Conservation (phyloP, 2,797 vertebrate genomes). For the Mastacembelus armatus region DNA sequence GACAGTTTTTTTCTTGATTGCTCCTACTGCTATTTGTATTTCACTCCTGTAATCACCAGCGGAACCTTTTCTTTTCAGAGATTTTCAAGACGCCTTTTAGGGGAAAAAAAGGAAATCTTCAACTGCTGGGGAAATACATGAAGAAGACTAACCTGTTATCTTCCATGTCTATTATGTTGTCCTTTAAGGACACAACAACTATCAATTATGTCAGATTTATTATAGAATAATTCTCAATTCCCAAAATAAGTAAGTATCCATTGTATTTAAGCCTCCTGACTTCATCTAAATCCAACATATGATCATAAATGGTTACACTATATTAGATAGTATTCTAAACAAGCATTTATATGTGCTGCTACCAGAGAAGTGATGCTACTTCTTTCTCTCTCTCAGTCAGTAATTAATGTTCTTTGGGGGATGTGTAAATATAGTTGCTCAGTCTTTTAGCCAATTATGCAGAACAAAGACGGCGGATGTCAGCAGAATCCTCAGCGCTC, state of each 20-base stretch:
- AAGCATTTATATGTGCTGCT: conserved; percentile 56
- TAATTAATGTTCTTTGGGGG: conserved; percentile 83
- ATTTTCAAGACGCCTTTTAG: not conserved
- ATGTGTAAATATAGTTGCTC: conserved; percentile 84
- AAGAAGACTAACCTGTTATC: not conserved
- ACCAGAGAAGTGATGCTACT: conserved; percentile 55
- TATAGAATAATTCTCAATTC: conserved; percentile 2
- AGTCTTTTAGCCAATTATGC: conserved; percentile 83
- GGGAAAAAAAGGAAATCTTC: not conserved
- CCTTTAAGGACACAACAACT: not conserved
- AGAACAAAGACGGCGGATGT: conserved; percentile 83
- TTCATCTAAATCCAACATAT: not conserved
- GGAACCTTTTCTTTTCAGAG: not conserved
- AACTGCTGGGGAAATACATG: conserved; percentile 1
- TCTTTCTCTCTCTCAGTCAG: conserved; percentile 68
- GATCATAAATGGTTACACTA: conserved; percentile 21
- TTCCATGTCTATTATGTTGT: not conserved
- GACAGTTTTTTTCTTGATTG: conserved; percentile 5
- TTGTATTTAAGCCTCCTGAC: conserved; percentile 17
- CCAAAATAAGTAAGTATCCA: conserved; percentile 4
- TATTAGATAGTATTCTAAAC: conserved; percentile 39
- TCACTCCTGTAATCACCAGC: conserved; percentile 1
- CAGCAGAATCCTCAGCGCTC: conserved; percentile 80
- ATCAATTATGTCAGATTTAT: conserved; percentile 4
- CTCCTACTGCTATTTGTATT: conserved; percentile 10